Base-by-base conservation (phyloP, 2,113 vertebrate species). In the Pollimyrus isidori region DNA sequence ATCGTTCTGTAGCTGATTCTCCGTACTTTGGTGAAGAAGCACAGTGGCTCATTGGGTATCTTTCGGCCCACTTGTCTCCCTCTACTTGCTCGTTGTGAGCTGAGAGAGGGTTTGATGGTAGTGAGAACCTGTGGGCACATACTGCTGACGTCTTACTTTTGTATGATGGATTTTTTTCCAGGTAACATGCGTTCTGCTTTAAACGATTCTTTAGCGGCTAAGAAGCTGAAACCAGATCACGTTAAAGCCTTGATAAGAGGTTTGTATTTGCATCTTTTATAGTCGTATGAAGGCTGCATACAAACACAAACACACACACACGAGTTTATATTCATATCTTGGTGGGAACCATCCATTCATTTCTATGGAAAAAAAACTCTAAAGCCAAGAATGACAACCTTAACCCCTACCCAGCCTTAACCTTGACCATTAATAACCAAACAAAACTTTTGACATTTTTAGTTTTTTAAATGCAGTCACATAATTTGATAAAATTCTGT, bases 141-240 rank as follows among this genome's bases (percentile, higher is more conserved):
- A 39, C 69, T 48, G 17, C 13, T 46, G 48, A 82, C 82, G 21
- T 62, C 11, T 45, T 46, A 39, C 42, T 13, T 13, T 39, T 88
- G 46, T 88, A 2, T 89, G 84, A 69, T 30, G 9, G 3, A 30
- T 48, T 86, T 90, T 2, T 0, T 0, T 42, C 91, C 92, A 99
- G 98, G 98, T 88, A 99, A 99, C 92, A 96, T 97, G 93, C 97
- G 97, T 13, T 99, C 98, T 83, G 96, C 98, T 46, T 95, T 98
- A 76, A 97, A 94, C 17, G 98, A 99, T 52, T 96, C 96, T 45
- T 90, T 87, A 3, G 94, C 96, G 88, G 98, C 98, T 15, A 97
- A 94, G 90, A 99, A 97, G 93, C 92, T 97, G 1, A 99, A 97
- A 91, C 97, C 98, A 46, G 94, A 94, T 87, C 98, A 99, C 58